Percentiles rank a stretch among this genome's conserved stretches.
Evolutionary conservation across 1,140 invertebrate genomes (phyloP).

Genomic region (Micrasema longulum): DNA sequence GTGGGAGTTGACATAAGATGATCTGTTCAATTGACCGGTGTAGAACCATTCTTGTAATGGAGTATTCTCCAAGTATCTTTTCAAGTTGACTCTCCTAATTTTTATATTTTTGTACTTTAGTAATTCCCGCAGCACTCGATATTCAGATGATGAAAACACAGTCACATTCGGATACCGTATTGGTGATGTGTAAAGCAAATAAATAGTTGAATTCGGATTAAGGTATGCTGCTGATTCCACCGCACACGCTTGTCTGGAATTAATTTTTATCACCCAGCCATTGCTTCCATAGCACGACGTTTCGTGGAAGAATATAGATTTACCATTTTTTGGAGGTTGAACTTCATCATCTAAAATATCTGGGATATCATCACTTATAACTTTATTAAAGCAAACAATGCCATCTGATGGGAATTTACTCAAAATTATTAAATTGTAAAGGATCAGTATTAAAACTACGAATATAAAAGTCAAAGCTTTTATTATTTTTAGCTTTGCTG

Average conservation of each 20-base stretch:
- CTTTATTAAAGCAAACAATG: conserved; percentile 44
- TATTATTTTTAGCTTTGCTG: conserved; percentile 1
- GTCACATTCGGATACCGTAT: conserved; percentile 48
- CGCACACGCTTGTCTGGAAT: conserved; percentile 69
- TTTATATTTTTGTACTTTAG: conserved; percentile 63
- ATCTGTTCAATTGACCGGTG: conserved; percentile 61
- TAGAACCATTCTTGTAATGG: conserved; percentile 68
- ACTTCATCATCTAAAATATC: conserved; percentile 47
- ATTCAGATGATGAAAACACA: conserved; percentile 10
- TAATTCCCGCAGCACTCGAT: conserved; percentile 57
- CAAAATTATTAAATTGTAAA: conserved; percentile 16
- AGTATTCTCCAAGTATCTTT: conserved; percentile 63
- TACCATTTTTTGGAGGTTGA: conserved; percentile 46
- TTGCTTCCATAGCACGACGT: conserved; percentile 63
- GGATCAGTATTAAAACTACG: conserved; percentile 1
- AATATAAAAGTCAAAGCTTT: conserved; percentile 9
- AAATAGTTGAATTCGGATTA: conserved; percentile 67
- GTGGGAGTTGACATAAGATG: conserved; percentile 65
- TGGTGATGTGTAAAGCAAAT: conserved; percentile 65
- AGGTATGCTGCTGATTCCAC: conserved; percentile 71
- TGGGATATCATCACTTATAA: conserved; percentile 37
- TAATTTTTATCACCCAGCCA: conserved; percentile 55
- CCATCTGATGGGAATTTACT: conserved; percentile 29
- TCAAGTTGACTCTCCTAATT: conserved; percentile 58
- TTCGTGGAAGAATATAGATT: conserved; percentile 71